Percentiles rank a stretch among this genome's conserved stretches.
These are phyloP conservation scores for Podarcis cretensis DNA, from an alignment of 2,113 vertebrate genomes.

Conservation along the genomic window DNA sequence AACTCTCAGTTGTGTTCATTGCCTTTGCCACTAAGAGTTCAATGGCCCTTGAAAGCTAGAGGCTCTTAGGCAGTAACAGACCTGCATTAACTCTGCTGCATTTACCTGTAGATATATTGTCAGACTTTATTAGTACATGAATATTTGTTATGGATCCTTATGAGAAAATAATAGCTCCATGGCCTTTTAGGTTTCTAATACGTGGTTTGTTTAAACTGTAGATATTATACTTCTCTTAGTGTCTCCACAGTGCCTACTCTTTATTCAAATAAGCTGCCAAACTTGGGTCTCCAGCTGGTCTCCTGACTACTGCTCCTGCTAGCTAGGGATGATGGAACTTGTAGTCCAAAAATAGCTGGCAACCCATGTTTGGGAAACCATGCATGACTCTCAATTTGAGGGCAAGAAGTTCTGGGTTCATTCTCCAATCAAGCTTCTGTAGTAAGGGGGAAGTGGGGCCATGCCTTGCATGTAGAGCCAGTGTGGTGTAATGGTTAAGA, in stretches of 20 bases:
- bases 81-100: conserved; percentile 55
- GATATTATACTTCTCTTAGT: conserved; percentile 45
- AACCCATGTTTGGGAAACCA: too few species aligned
- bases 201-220: conserved; percentile 46
- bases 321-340: too few species aligned
- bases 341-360: too few species aligned
- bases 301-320: too few species aligned
- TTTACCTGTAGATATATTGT: conserved; percentile 64
- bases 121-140: conserved; percentile 69
- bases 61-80: conserved; percentile 52
- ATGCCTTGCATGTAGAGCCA: neutral
- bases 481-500: too few species aligned
- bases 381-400: neutral
- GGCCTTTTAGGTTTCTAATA: conserved; percentile 61
- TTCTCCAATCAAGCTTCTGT: neutral
- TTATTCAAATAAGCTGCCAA: conserved; percentile 59
- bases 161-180: conserved; percentile 47
- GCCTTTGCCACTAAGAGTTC: conserved; percentile 51
- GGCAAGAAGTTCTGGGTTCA: neutral
- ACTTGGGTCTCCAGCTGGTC: conserved; percentile 46
- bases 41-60: conserved; percentile 53
- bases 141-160: conserved; percentile 65
- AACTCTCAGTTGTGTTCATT: conserved; percentile 45
- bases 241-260: conserved; percentile 46
- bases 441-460: neutral